phyloP scores from a whole-genome alignment of 1,140 invertebrate species.

The Drosophila orena region DNA sequence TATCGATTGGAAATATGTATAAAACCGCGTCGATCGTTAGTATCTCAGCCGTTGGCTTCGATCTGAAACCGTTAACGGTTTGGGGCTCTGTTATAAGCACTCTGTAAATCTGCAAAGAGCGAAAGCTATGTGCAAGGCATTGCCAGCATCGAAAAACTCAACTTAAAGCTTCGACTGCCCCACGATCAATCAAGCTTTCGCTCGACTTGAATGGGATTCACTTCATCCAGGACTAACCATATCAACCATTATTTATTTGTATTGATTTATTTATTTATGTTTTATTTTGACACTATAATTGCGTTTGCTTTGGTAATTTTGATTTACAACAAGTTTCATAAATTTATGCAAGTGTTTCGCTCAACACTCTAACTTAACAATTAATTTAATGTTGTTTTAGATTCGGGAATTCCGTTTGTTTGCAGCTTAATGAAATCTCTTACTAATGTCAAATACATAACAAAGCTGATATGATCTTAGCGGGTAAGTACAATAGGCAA shows the following conservation, averaged over 20 bases:
- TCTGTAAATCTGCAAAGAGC: conserved; percentile 41
- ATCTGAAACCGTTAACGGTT: conserved; percentile 78
- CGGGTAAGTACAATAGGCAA: conserved; percentile 66
- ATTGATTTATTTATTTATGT: conserved; percentile 55
- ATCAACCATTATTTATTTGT: not conserved
- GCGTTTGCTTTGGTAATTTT: conserved; percentile 71
- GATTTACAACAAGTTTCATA: conserved; percentile 74
- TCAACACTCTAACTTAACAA: conserved; percentile 22
- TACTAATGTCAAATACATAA: conserved; percentile 39
- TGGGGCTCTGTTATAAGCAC: conserved; percentile 60
- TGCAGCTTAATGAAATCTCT: conserved; percentile 24
- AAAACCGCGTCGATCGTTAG: conserved; percentile 53
- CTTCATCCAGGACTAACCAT: not conserved
- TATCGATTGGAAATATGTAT: conserved; percentile 6
- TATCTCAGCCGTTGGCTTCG: conserved; percentile 49
- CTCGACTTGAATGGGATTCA: conserved; percentile 1
- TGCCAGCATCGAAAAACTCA: conserved; percentile 38
- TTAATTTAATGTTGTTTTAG: conserved; percentile 36
- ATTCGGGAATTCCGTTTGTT: conserved; percentile 40
- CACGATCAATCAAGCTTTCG: conserved; percentile 10
- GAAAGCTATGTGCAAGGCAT: conserved; percentile 45
- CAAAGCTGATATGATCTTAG: conserved; percentile 49
- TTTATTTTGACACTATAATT: conserved; percentile 80
- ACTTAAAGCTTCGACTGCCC: conserved; percentile 36
- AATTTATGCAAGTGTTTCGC: conserved; percentile 25